phyloP scores from a whole-genome alignment of 2,888 invertebrate genomes.

The Agrochola circellaris region DNA sequence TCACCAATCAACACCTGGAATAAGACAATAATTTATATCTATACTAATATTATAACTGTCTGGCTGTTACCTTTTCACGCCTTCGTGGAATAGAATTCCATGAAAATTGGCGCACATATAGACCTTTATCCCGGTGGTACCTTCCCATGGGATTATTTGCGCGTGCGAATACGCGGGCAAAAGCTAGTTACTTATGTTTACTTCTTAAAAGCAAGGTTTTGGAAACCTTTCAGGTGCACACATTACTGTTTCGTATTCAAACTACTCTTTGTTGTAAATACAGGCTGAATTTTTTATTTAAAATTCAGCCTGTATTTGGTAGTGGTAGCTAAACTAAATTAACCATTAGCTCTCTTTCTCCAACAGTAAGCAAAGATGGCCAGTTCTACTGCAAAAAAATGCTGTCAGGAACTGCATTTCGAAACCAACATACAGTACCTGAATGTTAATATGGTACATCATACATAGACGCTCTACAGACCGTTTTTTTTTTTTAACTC shows the following conservation, averaged over 20 bases:
- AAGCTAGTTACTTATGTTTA: background rate
- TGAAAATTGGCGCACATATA: background rate
- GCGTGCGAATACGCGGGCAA: background rate
- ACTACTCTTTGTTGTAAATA: background rate
- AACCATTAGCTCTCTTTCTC: too few species aligned
- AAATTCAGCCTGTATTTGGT: too few species aligned
- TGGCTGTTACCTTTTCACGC: background rate
- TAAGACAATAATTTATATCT: background rate
- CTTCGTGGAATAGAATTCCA: too few species aligned
- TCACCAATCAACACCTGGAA: slow-evolving; percentile 98
- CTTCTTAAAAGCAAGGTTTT: background rate
- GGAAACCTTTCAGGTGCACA: background rate
- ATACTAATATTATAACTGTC: background rate
- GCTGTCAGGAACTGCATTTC: background rate
- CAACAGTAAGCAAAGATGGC: background rate
- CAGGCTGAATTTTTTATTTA: too few species aligned
- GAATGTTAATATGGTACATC: background rate
- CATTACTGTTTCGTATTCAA: background rate
- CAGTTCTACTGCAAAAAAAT: background rate
- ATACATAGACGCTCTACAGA: background rate
- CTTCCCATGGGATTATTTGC: background rate
- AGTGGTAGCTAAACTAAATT: too few species aligned
- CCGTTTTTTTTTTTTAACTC: too few species aligned
- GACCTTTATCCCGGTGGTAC: background rate
- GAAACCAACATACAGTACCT: background rate